Evolutionary conservation across 2,113 vertebrate species (phyloP), one percentile per base, ranked within the genome.

Genomic region (Helogale parvula): DNA sequence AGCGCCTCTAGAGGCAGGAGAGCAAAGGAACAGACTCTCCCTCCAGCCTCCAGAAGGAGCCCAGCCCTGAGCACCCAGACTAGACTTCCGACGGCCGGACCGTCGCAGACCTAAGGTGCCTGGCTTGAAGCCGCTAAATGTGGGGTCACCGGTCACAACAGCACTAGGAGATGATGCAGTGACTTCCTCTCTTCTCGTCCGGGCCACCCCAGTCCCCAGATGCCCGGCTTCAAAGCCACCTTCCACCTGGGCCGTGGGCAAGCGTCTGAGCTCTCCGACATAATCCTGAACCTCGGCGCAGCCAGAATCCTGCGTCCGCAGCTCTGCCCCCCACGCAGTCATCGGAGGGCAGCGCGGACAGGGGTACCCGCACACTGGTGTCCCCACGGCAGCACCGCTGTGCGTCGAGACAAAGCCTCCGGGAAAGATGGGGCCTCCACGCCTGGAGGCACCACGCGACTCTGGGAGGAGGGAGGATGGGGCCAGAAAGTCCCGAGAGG

Each of bases 121-220:
- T 0, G 2, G 19, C 35, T n/a, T 25, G 9, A 8, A 33, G 76
- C 66, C 57, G 1, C 21, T 21, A 3, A 1, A 5, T 1, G 17
- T 4, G 7, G 9, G 13, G 31, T 1, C 33, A 29, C 11, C 0
- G 10, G 15, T 11, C 3, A 8, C 7, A 3, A 14, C 21, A 27
- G 19, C 3, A 0, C 16, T 0, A 2, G 63, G 68, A 33, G 35
- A 23, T 21, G 14, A 3, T 1, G 1, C 5, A 0, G 0, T 1
- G 54, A 23, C 1, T 83, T 29, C 14, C 41, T 47, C 63, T 13
- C 10, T 10, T 23, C 57, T 60, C 57, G 8, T 60, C 57, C 57
- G 15, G 54, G 54, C 54, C 50, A 11, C 60, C 3, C 0, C 0
- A 5, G 52, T 12, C 57, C 68, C 50, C 0, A 0, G 77, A 9